Evolutionary conservation across 2,113 vertebrate genomes (phyloP), one percentile per base, ranked within the genome.

Genomic region (Campylorhamphus procurvoides): DNA sequence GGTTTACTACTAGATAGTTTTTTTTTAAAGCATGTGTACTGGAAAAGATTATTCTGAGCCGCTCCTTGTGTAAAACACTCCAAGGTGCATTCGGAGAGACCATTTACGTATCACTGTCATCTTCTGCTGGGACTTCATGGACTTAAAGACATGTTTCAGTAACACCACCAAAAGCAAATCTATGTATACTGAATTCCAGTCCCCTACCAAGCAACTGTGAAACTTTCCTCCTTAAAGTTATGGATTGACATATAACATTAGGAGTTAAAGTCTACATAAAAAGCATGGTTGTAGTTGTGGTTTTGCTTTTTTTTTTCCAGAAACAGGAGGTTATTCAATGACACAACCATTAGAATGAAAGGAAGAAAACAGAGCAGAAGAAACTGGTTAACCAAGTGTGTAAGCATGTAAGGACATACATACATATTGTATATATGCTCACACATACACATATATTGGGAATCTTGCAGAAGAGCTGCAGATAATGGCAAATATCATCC

Each of bases 341-440:
- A 81, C 10, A 68, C 16, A 85, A 14, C 28, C n/a, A 81, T 42
- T 42, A 81, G 20, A 93, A 90, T 28, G 53, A 80, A 88, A 84
- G 12, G 8, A 14, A 6, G 46, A 84, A 78, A 75, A 18, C 22
- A 79, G 37, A 92, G 64, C 66, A 77, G 77, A 76, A 94, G 74
- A 95, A 94, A 87, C 33, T 56, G 68, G 68, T 81, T 89, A 89
- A 84, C 84, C 76, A 78, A 81, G 31, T n/a, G 46, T 63, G 62
- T 27, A 84, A 89, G 64, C 35, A 81, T 13, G 4, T n/a, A 76
- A 82, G 62, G 93, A 75, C 47, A 58, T 0, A 42, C 10, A 25
- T 39, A 67, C 17, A 27, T 59, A 77, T 10, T 59, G 77, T 12
- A 52, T 4, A 56, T 8, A 53, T 50, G 53, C 35, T 73, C 69